Base-by-base conservation (phyloP, 1,140 invertebrate species). In the Calycopis cecrops region DNA sequence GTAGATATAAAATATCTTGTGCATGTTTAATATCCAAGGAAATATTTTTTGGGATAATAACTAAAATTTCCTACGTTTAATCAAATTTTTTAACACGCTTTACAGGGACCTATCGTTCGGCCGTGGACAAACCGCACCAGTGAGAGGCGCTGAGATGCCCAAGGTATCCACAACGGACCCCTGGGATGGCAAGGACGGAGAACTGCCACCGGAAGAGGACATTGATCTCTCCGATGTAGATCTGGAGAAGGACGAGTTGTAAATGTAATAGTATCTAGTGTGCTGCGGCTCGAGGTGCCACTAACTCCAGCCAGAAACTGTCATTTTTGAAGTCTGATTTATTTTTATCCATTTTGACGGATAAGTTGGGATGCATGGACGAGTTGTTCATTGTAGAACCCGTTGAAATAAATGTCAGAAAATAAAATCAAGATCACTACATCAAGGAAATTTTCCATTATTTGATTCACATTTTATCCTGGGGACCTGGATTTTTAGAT, bases 131-230 rank as follows among this genome's bases (percentile, higher is more conserved):
- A 99, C 97, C 3, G 93, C 95, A 0, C 95, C 97, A 2, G 90
- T 99, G 1, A 94, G 92, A 73, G 96, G 96, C 12, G 93, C 94
- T 3, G 88, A 93, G 67, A 91, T 99, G 73, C 98, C 97, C 10
- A 90, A 92, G 62, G 92, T 99, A 35, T 69, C 88, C 3, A 88
- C 85, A 17, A 91, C 91, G 3, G 93, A 96, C 48, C 84, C 95
- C 0, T 99, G 98, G 98, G 98, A 99, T 77, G 98, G 98, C 35
- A 97, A 99, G 86, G 98, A 99, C 82, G 97, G 94, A 9, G 93
- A 96, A 83, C 88, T 96, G 59, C 95, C 96, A 18, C 91, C 90
- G 37, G 96, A 97, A 86, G 97, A 99, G 69, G 97, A 98, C 60
- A 95, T 97, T 62, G 97, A 98, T 89, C 90, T 98, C 35, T 97